phyloP scores from a whole-genome alignment of 2,888 invertebrate species.

The Trissolcus japonicus region DNA sequence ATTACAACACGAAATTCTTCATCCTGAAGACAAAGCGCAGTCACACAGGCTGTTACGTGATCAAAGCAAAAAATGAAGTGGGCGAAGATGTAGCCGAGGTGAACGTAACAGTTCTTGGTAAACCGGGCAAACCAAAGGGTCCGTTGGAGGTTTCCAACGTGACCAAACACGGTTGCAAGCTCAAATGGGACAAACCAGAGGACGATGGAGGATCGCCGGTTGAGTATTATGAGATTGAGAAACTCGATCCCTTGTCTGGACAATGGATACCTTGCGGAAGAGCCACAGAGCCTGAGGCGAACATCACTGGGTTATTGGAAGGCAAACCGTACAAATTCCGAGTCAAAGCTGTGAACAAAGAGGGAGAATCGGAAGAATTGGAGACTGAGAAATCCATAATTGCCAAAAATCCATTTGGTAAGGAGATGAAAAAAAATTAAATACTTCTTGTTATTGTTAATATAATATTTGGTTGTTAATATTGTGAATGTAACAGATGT shows the following conservation, averaged over 20 bases:
- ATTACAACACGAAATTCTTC: conserved; percentile 94
- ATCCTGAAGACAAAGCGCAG: conserved; percentile 88
- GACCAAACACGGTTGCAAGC: conserved; percentile 92
- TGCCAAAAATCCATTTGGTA: conserved; percentile 99
- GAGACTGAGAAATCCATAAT: conserved; percentile 95
- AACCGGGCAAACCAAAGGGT: conserved; percentile 88
- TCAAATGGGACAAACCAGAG: conserved; percentile 95
- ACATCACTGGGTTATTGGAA: conserved; percentile 89
- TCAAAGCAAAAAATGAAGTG: conserved; percentile 93
- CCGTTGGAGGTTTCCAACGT: conserved; percentile 92
- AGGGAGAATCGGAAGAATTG: conserved; percentile 97
- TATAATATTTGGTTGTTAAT: background rate
- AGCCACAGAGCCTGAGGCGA: conserved; percentile 90
- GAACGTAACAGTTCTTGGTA: conserved; percentile 90
- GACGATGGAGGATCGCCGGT: conserved; percentile 97
- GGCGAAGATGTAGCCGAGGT: conserved; percentile 95
- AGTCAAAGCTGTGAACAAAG: conserved; percentile 97
- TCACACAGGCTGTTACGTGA: conserved; percentile 91
- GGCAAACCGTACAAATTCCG: conserved; percentile 99
- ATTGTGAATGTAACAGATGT: background rate
- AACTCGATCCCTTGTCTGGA: conserved; percentile 92
- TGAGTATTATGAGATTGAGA: conserved; percentile 97
- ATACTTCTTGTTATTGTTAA: background rate
- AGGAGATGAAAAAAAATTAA: background rate
- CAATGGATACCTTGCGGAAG: conserved; percentile 96